Conservation (phyloP, 2,113 vertebrate species). For the Nyctereutes procyonoides region DNA sequence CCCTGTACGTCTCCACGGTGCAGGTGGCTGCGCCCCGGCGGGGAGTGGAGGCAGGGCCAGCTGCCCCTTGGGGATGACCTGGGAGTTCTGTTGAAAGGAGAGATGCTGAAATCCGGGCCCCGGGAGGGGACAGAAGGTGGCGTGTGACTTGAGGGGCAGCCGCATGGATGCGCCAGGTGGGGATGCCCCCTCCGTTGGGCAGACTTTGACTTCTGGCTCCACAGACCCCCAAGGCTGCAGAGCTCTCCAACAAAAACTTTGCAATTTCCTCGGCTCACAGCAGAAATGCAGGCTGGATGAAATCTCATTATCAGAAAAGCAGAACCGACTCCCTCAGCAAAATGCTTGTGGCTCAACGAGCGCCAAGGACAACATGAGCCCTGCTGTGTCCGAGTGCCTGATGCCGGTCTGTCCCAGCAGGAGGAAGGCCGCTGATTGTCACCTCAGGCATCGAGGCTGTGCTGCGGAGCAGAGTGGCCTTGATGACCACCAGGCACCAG, state of each 20-base stretch:
- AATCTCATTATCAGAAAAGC: not conserved
- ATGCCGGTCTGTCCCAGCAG: fast-evolving
- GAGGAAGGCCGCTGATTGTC: fast-evolving
- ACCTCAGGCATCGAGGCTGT: fast-evolving
- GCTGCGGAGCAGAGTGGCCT: fast-evolving
- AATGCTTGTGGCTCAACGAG: fast-evolving
- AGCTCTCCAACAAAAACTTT: not conserved
- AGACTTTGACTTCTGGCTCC: fast-evolving
- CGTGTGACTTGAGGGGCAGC: not conserved
- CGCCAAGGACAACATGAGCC: fast-evolving
- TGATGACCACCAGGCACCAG: fast-evolving
- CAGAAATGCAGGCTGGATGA: fast-evolving
- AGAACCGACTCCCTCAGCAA: not conserved
- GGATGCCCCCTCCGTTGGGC: not conserved
- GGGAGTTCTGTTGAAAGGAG: not conserved
- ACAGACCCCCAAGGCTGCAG: fast-evolving
- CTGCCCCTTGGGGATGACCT: not conserved
- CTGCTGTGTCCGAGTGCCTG: fast-evolving
- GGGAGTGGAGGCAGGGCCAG: fast-evolving
- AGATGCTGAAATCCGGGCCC: fast-evolving
- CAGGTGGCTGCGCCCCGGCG: fast-evolving
- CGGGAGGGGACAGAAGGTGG: not conserved
- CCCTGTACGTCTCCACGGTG: not conserved
- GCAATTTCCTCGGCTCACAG: fast-evolving
- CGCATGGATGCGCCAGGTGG: not conserved